Evolutionary conservation across 2,888 invertebrate genomes (phyloP), one percentile per base, ranked within the genome.

Genomic region (Tenthredo distinguenda): DNA sequence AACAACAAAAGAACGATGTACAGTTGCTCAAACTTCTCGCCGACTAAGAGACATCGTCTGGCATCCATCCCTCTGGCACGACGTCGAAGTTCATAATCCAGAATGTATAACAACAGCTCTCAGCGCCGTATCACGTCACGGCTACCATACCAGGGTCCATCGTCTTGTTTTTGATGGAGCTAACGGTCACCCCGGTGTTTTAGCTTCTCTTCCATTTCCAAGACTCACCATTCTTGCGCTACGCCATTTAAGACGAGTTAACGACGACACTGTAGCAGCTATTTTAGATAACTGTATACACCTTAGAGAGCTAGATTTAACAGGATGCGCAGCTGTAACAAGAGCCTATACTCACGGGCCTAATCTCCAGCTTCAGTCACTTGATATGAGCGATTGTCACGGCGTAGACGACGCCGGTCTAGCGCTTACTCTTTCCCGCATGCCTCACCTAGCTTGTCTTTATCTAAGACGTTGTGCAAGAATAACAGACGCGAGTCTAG

Each of bases 401-500:
- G 95, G 96, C 26, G 95, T 99, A 68, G 97, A 98, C 87, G 98
- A 99, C 93, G 96, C 96, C 40, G 98, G 98, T 0, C 95, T 99
- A 18, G 96, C 97, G 89, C 96, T 97, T 72, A 96, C 98, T 82
- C 97, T 98, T 12, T 96, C 97, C 87, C 97, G 97, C 90, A 98
- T 98, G 93, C 97, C 98, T 0, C 97, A 98, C 89, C 94, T 99
- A 87, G 96, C 96, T 88, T 98, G 97, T 94, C 95, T 99, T 79
- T 99, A 98, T 94, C 95, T 99, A 86, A 95, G 99, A 89, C 95
- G 98, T 91, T 99, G 99, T 94, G 95, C 96, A 91, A 96, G 97
- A 94, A 97, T 99, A 91, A 98, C 98, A 91, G 98, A 99, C 94
- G 96, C 97, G 87, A 98, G 98, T 86, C 95, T 99, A n/a, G 97